Evolutionary conservation across 2,888 invertebrate species (phyloP).

Genomic region (Mythimna vitellina): DNA sequence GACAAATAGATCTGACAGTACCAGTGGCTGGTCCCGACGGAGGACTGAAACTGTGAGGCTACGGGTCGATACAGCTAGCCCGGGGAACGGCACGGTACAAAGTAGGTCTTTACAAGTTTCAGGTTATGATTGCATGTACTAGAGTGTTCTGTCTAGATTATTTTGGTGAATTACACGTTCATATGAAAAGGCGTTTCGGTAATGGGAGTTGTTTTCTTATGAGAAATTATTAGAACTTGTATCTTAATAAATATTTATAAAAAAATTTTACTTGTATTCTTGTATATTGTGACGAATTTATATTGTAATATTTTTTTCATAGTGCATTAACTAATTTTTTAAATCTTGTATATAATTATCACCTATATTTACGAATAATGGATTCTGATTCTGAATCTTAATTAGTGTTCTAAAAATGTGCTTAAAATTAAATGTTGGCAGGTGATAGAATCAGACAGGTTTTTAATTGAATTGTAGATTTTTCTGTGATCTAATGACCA

Average conservation of each 20-base stretch:
- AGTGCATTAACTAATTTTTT: too few species aligned
- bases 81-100: conserved; percentile 66
- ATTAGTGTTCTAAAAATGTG: neutral
- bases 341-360: too few species aligned
- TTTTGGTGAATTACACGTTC: neutral
- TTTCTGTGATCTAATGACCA: neutral
- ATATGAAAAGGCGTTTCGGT: neutral
- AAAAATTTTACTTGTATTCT: too few species aligned
- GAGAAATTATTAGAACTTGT: too few species aligned
- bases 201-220: neutral
- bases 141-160: neutral
- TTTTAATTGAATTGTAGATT: neutral
- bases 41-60: conserved; percentile 41
- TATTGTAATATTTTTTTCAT: too few species aligned
- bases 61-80: conserved; percentile 80
- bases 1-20: conserved; percentile 59
- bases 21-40: conserved; percentile 48
- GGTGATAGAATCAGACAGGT: neutral
- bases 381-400: neutral
- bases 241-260: too few species aligned
- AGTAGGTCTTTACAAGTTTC: conserved; percentile 60
- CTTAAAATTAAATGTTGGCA: neutral
- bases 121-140: conserved; percentile 54
- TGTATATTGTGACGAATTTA: too few species aligned
- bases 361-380: too few species aligned